Percentiles rank a stretch among this genome's conserved stretches.
Evolutionary conservation across 1,140 invertebrate genomes (phyloP).

Genomic region (Fopius arisanus): DNA sequence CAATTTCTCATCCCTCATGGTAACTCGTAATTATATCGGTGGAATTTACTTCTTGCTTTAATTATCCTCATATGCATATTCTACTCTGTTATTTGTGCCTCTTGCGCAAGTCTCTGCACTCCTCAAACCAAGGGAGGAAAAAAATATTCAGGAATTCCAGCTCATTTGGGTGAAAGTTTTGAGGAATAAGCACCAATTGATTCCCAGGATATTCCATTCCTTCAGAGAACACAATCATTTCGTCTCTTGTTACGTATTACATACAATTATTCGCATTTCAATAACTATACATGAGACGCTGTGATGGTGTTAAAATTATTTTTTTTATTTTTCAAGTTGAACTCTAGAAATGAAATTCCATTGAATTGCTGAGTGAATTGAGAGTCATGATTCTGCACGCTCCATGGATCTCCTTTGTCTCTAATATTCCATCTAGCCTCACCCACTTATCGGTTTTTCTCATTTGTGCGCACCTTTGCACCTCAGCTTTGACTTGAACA

Average conservation of each 20-base stretch:
- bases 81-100: not conserved
- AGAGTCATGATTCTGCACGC: not conserved
- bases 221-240: not conserved
- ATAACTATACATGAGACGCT: too few species aligned
- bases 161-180: not conserved
- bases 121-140: not conserved
- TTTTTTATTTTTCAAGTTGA: too few species aligned
- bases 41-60: not conserved
- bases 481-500: conserved; percentile 23
- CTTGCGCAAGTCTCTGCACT: not conserved
- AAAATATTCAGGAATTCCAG: not conserved
- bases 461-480: not conserved
- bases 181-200: not conserved
- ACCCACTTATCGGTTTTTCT: not conserved
- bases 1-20: not conserved
- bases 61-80: not conserved
- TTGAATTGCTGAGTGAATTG: not conserved
- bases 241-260: not conserved
- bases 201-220: not conserved
- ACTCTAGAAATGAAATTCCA: not conserved
- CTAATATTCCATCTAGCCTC: not conserved
- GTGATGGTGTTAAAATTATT: too few species aligned
- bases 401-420: not conserved
- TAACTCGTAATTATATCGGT: not conserved
- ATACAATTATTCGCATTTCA: not conserved